Evolutionary conservation across 2,113 vertebrate species (phyloP).

Genomic region (Panthera leo): DNA sequence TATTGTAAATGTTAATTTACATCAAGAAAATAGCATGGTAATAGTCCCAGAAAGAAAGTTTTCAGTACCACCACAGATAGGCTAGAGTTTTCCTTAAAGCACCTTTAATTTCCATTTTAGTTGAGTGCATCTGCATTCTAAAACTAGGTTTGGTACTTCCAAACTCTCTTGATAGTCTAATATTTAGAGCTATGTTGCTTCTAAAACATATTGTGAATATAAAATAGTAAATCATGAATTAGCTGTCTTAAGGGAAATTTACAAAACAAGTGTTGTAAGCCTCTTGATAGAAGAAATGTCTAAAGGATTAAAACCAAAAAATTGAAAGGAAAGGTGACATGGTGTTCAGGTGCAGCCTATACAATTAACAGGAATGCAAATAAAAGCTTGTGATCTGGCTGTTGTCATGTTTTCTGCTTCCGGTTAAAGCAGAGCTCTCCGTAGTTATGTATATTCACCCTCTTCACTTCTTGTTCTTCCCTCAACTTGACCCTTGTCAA

Average conservation of each 20-base stretch:
- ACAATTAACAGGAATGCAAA: neutral
- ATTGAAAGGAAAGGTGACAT: neutral
- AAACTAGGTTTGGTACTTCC: neutral
- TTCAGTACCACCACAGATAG: neutral
- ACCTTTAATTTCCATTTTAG: neutral
- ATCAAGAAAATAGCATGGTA: neutral
- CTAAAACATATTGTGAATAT: neutral
- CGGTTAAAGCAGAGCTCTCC: neutral
- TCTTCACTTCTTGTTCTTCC: neutral
- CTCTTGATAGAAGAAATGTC: neutral
- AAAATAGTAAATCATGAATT: neutral
- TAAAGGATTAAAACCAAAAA: neutral
- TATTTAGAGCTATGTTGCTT: neutral
- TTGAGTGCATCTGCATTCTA: neutral
- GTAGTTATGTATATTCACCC: neutral
- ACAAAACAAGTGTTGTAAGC: neutral
- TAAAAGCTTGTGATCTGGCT: neutral
- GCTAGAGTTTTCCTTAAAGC: neutral
- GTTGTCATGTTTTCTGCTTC: neutral
- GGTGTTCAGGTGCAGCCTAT: neutral
- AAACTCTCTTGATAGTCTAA: neutral
- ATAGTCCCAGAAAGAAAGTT: neutral
- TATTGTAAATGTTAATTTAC: neutral
- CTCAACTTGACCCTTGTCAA: neutral
- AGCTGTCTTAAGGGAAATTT: neutral